Percentiles rank a stretch among this genome's conserved stretches.
These are phyloP conservation scores for Gallinago media DNA, from an alignment of 2,113 vertebrate genomes.

Conservation along the genomic window DNA sequence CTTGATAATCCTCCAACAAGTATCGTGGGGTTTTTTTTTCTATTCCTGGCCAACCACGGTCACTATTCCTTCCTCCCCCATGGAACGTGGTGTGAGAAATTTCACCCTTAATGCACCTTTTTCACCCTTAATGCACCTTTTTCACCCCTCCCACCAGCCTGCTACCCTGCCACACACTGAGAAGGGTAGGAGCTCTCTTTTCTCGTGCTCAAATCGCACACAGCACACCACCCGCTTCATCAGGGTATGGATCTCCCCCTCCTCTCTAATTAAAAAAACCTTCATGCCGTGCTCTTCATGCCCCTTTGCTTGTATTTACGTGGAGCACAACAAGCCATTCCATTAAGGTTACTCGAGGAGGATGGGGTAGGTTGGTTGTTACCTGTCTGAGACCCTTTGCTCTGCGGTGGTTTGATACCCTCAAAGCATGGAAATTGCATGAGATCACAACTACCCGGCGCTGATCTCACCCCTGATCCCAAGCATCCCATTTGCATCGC, in stretches of 20 bases:
- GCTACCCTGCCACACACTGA: rapidly evolving
- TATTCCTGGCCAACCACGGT: not conserved
- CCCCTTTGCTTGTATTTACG: not conserved
- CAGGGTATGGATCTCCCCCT: not conserved
- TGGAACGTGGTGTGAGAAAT: not conserved
- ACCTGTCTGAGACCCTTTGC: not conserved
- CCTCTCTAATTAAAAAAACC: not conserved
- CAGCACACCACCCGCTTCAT: not conserved
- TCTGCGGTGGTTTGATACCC: rapidly evolving
- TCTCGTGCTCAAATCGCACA: not conserved
- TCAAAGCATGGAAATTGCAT: not conserved
- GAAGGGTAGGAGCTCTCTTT: not conserved
- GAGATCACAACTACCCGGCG: not conserved
- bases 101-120: not conserved
- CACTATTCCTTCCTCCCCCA: not conserved
- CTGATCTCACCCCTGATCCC: not conserved
- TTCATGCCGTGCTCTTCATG: rapidly evolving
- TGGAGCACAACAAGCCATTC: not conserved
- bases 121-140: not conserved
- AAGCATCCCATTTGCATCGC: not conserved
- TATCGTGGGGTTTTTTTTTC: not conserved
- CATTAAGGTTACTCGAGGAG: not conserved
- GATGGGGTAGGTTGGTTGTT: not conserved
- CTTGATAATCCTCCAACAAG: not conserved
- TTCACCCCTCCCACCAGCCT: not conserved